Evolutionary conservation across 1,140 invertebrate genomes (phyloP).

Genomic region (Nasonia longicornis): DNA sequence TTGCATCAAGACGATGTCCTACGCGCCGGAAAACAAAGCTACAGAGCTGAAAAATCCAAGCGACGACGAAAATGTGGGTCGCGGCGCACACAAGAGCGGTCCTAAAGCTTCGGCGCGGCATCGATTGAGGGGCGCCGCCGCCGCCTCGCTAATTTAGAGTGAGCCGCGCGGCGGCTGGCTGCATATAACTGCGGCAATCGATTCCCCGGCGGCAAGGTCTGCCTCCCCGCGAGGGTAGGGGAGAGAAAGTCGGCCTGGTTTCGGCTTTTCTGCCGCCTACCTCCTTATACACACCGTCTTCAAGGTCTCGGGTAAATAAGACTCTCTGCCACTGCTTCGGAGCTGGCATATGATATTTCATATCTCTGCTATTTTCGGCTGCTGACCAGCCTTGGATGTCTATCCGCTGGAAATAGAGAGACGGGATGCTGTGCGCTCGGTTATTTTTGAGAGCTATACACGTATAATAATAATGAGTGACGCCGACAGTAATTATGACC

Average conservation of each 20-base stretch:
- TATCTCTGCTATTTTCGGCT: neutral
- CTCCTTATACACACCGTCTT: conserved; percentile 2
- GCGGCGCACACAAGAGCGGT: neutral
- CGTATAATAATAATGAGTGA: no score
- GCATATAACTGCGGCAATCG: conserved; percentile 5
- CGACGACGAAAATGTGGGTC: neutral
- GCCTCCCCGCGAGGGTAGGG: no score
- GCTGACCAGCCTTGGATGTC: conserved; percentile 8
- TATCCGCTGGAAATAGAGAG: neutral
- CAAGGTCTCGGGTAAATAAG: conserved; percentile 20
- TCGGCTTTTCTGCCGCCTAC: neutral
- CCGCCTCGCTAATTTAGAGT: neutral
- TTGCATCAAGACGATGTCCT: no score
- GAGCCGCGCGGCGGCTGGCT: neutral
- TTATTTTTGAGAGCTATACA: no score
- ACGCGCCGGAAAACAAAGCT: no score
- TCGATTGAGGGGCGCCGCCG: conserved; percentile 2
- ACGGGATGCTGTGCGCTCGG: neutral
- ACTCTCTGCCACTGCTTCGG: neutral
- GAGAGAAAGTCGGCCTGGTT: conserved; percentile 8
- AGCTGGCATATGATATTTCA: neutral
- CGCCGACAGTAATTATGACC: no score
- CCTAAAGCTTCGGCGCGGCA: neutral
- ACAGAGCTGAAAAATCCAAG: neutral
- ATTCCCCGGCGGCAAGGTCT: conserved; percentile 1